These are phyloP conservation scores for Felis chaus DNA, from an alignment of 2,113 vertebrate genomes.

Conservation along the genomic window DNA sequence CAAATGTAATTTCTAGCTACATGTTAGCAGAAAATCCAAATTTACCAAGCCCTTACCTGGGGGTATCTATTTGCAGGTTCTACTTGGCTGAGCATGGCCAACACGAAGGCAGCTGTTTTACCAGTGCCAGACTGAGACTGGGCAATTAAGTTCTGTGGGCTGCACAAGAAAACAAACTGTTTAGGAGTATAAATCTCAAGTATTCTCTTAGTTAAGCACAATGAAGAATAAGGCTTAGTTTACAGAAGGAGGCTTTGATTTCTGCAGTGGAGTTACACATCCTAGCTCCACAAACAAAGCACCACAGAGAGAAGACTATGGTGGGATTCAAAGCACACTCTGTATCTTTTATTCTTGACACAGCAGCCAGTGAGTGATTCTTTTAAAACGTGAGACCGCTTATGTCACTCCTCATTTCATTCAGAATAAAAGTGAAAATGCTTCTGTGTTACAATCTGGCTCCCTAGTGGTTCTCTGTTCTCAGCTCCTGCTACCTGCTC, in stretches of 20 bases:
- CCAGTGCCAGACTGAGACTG: constrained; percentile 98
- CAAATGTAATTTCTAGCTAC: background rate
- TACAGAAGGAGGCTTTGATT: background rate
- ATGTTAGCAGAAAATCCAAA: accelerated
- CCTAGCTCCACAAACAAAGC: background rate
- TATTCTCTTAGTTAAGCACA: constrained; percentile 22
- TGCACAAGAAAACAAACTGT: constrained; percentile 72
- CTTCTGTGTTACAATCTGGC: background rate
- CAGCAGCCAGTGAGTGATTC: background rate
- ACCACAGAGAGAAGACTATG: background rate
- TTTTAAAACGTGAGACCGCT: background rate
- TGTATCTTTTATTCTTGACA: background rate
- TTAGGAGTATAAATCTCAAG: constrained; percentile 45
- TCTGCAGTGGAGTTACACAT: background rate
- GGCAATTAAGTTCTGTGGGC: constrained; percentile 96
- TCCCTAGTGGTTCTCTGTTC: background rate
- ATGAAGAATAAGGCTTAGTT: constrained; percentile 16
- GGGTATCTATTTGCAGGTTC: constrained; percentile 90
- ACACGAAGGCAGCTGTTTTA: constrained; percentile 97
- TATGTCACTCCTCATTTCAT: background rate
- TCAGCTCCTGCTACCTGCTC: background rate
- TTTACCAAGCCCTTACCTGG: constrained; percentile 87
- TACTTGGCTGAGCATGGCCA: constrained; percentile 96
- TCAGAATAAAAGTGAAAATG: background rate
- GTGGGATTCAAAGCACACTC: background rate